These are phyloP conservation scores for Bufo bufo DNA, from an alignment of 2,113 vertebrate genomes.

Conservation along the genomic window DNA sequence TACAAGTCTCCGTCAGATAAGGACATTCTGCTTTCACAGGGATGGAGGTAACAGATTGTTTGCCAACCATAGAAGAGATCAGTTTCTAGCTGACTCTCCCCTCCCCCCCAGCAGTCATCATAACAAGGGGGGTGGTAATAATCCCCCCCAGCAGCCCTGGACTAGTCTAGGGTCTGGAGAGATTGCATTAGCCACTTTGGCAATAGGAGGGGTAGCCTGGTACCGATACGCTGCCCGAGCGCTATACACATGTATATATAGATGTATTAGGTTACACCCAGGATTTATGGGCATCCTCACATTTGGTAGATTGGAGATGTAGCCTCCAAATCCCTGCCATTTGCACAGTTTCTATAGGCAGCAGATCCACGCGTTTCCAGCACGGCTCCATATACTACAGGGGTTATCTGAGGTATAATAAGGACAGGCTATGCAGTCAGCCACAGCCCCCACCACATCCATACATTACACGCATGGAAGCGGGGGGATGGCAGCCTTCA, in stretches of 20 bases:
- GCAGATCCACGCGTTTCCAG: background rate
- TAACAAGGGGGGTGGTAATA: slow-evolving; percentile 61
- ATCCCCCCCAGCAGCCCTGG: slow-evolving; percentile 46
- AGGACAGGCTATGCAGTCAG: slow-evolving; percentile 39
- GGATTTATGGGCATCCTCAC: background rate
- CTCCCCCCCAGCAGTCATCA: slow-evolving; percentile 55
- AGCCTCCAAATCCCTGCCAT: background rate
- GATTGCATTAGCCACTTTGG: slow-evolving; percentile 35
- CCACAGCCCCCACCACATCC: background rate
- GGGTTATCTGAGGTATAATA: slow-evolving; percentile 49
- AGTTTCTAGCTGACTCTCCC: background rate
- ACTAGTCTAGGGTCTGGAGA: slow-evolving; percentile 31
- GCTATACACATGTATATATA: too few species aligned
- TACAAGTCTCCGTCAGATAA: slow-evolving; percentile 25
- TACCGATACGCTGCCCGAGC: background rate
- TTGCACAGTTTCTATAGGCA: background rate
- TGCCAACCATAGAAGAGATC: background rate
- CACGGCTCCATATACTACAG: slow-evolving; percentile 7
- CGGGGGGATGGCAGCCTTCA: background rate
- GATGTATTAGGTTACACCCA: too few species aligned
- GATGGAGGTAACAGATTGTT: slow-evolving; percentile 17
- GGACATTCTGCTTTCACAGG: background rate
- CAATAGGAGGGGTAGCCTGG: background rate
- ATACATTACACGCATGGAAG: background rate
- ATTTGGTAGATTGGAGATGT: too few species aligned